Base-by-base conservation (phyloP, 2,113 vertebrate genomes). In the Melozone crissalis region DNA sequence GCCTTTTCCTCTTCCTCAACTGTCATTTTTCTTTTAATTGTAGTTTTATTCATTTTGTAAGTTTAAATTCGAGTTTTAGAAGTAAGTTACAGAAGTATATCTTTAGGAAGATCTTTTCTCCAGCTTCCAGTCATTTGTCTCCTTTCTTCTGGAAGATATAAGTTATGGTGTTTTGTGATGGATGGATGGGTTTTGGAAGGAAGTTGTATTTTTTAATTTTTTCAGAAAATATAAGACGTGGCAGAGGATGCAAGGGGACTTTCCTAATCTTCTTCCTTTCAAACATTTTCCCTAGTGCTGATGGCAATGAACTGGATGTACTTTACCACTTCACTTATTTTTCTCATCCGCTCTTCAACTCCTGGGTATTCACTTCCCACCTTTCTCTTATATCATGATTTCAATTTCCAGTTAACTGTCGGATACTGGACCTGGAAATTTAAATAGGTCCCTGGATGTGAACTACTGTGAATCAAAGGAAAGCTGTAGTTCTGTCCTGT, bases 401-500 rank as follows among this genome's bases (percentile, higher is more conserved):
- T 96, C 81, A 89, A 82, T 97, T 96, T 94, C 74, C 86, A 47
- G 74, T 76, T 85, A 83, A 80, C 31, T 63, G 27, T 47, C 14
- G 58, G 62, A 37, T 77, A 55, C 39, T 49, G 24, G 77, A 57
- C 47, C 37, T 80, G 72, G 51, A 88, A 92, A 91, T 80, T 71
- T 62, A 73, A 84, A 82, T 89, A 15, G 1, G 0, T 74, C 23
- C 83, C 9, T 67, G 52, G 15, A 78, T 69, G 19, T 81, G 44
- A 43, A 54, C 52, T 87, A 22, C 43, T 75, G n/a, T 72, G 51
- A 91, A 49, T 55, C 15, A n/a, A 77, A 82, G 41, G 24, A 51
- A 66, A 12, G 27, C 37, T 95, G 27, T 68, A 47, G 41, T 61
- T 94, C 26, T 83, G 28, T 84, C 67, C 39, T 58, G 41, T 46